Conservation (phyloP, 1,140 invertebrate species). For the Drosophila bipectinata region DNA sequence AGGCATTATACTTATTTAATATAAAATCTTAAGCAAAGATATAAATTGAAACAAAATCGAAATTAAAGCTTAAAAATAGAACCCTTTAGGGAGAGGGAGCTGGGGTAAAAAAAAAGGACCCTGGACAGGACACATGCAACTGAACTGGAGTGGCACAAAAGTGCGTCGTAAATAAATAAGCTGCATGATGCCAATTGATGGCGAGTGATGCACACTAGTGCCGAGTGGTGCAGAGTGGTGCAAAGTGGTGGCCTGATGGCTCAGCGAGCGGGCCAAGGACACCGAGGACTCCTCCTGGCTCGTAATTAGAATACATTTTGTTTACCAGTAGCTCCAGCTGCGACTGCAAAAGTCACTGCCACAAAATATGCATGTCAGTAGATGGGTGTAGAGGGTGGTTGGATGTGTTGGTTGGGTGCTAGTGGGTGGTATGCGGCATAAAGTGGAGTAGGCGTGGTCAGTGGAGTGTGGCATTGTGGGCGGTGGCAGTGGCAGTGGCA, state of each 20-base stretch:
- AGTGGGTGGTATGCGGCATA: no score
- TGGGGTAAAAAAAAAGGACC: not conserved
- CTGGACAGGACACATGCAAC: slow-evolving; percentile 18
- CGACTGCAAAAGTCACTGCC: not conserved
- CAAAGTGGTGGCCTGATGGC: slow-evolving; percentile 1
- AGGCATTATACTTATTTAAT: no score
- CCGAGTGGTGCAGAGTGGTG: slow-evolving; percentile 3
- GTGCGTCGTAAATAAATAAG: slow-evolving; percentile 57
- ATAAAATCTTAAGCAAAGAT: no score
- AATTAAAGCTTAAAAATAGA: not conserved
- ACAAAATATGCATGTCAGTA: slow-evolving; percentile 12
- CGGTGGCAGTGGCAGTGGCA: not conserved
- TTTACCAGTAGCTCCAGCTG: slow-evolving; percentile 39
- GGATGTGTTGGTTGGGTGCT: not conserved
- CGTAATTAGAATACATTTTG: slow-evolving; percentile 53
- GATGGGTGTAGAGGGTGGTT: not conserved
- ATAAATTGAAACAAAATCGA: no score
- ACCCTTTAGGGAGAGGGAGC: not conserved
- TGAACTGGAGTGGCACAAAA: slow-evolving; percentile 29
- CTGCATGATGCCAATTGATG: slow-evolving; percentile 53
- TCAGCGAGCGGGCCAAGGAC: slow-evolving; percentile 27
- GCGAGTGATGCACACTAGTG: slow-evolving; percentile 23
- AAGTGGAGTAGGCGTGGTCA: not conserved
- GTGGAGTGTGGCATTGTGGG: not conserved
- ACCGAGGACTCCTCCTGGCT: slow-evolving; percentile 10